Percentiles rank a stretch among this genome's conserved stretches.
These are phyloP conservation scores for Drosophila asahinai DNA, from an alignment of 1,140 invertebrate genomes.

Conservation along the genomic window DNA sequence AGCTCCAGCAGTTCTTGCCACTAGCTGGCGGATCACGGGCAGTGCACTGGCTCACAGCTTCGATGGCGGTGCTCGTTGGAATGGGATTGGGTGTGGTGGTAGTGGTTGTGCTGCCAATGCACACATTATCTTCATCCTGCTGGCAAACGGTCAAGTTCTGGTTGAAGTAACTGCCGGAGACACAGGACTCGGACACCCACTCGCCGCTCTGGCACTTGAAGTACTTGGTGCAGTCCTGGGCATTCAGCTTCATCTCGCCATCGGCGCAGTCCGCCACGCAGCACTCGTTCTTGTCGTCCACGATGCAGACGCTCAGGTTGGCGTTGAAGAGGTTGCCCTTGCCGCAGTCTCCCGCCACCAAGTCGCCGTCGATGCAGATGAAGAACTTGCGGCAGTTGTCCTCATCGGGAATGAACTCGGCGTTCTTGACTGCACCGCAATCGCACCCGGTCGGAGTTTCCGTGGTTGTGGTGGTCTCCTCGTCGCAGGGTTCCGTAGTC, in stretches of 20 bases:
- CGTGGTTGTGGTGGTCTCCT: conserved; percentile 22
- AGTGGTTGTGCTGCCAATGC: conserved; percentile 3
- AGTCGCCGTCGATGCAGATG: conserved; percentile 43
- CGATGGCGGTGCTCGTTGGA: neutral
- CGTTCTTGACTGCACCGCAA: conserved; percentile 33
- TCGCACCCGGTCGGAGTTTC: conserved; percentile 37
- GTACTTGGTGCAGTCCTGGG: conserved; percentile 52
- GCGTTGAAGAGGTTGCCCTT: conserved; percentile 52
- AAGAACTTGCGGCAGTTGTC: conserved; percentile 51
- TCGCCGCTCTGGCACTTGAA: conserved; percentile 37
- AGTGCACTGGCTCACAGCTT: conserved; percentile 14
- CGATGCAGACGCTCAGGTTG: neutral
- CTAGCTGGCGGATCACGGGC: conserved; percentile 14
- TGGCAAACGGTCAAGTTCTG: neutral
- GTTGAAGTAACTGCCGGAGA: conserved; percentile 33
- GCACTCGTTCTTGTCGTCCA: conserved; percentile 42
- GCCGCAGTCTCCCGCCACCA: conserved; percentile 44
- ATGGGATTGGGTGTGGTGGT: neutral
- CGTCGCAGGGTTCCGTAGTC: conserved; percentile 17
- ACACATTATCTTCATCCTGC: conserved; percentile 24
- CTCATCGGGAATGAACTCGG: conserved; percentile 22
- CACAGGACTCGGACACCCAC: conserved; percentile 39
- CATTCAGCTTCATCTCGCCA: neutral
- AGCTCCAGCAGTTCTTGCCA: conserved; percentile 49
- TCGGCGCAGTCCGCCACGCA: conserved; percentile 33